These are phyloP conservation scores for Cotesia typhae DNA, from an alignment of 1,140 invertebrate species.

Conservation along the genomic window DNA sequence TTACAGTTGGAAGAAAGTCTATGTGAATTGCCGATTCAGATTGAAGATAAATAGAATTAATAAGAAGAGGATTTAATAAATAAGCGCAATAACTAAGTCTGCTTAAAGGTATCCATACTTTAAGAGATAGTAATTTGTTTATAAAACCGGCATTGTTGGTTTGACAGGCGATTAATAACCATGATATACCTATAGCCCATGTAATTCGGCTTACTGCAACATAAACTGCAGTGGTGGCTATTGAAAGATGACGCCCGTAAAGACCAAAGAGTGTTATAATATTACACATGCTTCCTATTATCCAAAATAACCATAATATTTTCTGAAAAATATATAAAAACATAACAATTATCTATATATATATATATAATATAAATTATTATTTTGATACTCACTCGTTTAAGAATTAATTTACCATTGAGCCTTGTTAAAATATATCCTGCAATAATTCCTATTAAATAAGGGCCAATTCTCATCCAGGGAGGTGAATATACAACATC, in stretches of 20 bases:
- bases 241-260: conserved; percentile 53
- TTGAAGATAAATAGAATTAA: conserved; percentile 50
- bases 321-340: conserved; percentile 49
- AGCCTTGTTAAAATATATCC: conserved; percentile 58
- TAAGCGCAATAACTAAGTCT: conserved; percentile 65
- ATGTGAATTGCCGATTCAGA: conserved; percentile 44
- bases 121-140: conserved; percentile 60
- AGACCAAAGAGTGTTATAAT: conserved; percentile 61
- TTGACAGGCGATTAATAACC: conserved; percentile 65
- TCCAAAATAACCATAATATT: conserved; percentile 53
- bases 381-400: conserved; percentile 50
- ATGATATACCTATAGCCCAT: conserved; percentile 66
- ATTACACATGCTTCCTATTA: conserved; percentile 57
- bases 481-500: conserved; percentile 64
- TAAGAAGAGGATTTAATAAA: conserved; percentile 65
- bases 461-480: conserved; percentile 66
- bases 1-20: conserved; percentile 56
- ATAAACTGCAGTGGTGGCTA: conserved; percentile 58
- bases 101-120: conserved; percentile 63
- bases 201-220: conserved; percentile 57
- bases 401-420: conserved; percentile 55
- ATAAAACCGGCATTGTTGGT: conserved; percentile 63
- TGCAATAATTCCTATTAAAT: conserved; percentile 63
- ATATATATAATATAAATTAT: conserved; percentile 1
- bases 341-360: conserved; percentile 4